These are phyloP conservation scores for Squalus acanthias DNA, from an alignment of 2,797 vertebrate genomes.

Conservation along the genomic window DNA sequence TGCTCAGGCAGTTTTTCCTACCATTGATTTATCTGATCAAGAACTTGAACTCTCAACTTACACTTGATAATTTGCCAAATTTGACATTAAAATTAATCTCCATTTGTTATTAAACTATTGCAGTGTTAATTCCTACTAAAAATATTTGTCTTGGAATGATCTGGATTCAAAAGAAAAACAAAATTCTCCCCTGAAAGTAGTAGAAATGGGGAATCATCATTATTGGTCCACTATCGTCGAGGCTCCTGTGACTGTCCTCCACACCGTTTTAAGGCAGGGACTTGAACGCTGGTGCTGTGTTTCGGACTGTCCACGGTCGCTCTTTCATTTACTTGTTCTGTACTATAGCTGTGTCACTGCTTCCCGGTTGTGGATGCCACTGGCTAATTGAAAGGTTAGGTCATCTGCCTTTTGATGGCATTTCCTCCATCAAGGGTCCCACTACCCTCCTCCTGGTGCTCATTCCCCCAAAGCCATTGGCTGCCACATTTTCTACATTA, in stretches of 20 bases:
- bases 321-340: neutral
- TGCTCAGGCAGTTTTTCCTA: neutral
- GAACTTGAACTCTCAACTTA: neutral
- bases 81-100: neutral
- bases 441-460: neutral
- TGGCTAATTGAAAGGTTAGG: neutral
- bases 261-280: no score
- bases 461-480: neutral
- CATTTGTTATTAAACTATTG: neutral
- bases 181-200: neutral
- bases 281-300: no score
- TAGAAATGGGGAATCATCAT: neutral
- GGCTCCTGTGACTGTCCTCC: neutral
- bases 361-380: neutral
- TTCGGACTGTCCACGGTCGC: neutral
- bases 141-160: neutral
- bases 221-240: neutral
- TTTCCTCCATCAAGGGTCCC: neutral
- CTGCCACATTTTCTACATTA: neutral
- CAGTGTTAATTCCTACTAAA: neutral
- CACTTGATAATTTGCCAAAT: neutral
- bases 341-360: neutral
- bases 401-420: neutral
- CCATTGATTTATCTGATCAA: neutral
- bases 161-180: neutral